phyloP scores from a whole-genome alignment of 1,140 invertebrate species.

The Branchinecta lindahli region DNA sequence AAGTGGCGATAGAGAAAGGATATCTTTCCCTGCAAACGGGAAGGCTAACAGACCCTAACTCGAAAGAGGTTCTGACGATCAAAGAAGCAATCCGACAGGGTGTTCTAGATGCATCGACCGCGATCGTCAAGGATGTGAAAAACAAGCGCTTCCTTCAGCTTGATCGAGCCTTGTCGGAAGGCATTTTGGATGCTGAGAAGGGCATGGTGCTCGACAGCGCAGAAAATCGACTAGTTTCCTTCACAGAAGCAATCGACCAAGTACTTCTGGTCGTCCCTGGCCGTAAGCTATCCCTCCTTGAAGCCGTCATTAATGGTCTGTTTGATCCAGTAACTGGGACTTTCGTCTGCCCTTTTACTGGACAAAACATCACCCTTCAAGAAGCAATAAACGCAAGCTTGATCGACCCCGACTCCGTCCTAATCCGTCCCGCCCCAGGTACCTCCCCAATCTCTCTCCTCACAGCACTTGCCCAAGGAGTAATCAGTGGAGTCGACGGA shows the following conservation, averaged over 20 bases:
- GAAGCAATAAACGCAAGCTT: constrained; percentile 59
- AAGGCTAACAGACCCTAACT: constrained; percentile 54
- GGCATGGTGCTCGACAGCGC: constrained; percentile 62
- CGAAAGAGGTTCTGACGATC: constrained; percentile 51
- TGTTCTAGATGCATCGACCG: constrained; percentile 69
- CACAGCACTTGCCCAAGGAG: constrained; percentile 52
- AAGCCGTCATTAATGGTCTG: constrained; percentile 60
- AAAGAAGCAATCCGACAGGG: constrained; percentile 67
- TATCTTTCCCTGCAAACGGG: constrained; percentile 52
- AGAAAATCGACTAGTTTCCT: constrained; percentile 57
- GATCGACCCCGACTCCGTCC: constrained; percentile 65
- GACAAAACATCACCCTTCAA: constrained; percentile 45
- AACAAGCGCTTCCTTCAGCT: constrained; percentile 65
- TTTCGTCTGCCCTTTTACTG: constrained; percentile 59
- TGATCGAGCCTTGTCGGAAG: constrained; percentile 66
- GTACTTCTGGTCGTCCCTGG: constrained; percentile 57
- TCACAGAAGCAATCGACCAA: constrained; percentile 54
- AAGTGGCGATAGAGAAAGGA: constrained; percentile 54
- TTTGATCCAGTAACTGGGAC: constrained; percentile 62
- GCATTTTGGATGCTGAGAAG: constrained; percentile 70
- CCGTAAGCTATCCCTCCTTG: constrained; percentile 57
- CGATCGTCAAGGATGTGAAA: constrained; percentile 67
- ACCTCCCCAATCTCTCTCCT: constrained; percentile 55
- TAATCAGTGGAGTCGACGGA: constrained; percentile 59
- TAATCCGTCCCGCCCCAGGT: constrained; percentile 59